Evolutionary conservation across 2,113 vertebrate species (phyloP).

Genomic region (Takifugu flavidus): DNA sequence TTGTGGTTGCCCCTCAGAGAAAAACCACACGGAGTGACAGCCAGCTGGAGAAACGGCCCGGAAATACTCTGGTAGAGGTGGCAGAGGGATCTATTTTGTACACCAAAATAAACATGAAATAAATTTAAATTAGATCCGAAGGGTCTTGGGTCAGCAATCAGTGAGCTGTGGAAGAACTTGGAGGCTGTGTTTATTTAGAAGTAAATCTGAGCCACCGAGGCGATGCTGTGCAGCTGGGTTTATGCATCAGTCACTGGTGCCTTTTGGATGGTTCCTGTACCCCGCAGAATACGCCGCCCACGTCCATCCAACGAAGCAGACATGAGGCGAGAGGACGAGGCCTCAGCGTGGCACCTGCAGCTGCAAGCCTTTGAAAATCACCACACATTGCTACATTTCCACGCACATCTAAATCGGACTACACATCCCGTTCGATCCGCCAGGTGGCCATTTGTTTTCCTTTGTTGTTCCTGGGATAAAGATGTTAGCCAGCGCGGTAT

Average conservation of each 20-base stretch:
- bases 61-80: conserved; percentile 15
- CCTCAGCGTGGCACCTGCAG: conserved; percentile 13
- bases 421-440: no score
- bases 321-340: conserved; percentile 14
- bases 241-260: conserved; percentile 28
- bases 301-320: conserved; percentile 38
- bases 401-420: not conserved
- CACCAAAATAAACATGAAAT: not conserved
- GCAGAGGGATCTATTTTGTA: conserved; percentile 10
- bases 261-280: conserved; percentile 21
- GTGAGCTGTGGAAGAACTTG: no score
- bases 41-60: conserved; percentile 33
- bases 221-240: conserved; percentile 6
- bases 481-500: no score
- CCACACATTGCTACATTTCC: not conserved
- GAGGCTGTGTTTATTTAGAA: not conserved
- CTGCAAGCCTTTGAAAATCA: not conserved
- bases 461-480: no score
- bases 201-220: conserved; percentile 15
- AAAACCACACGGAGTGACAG: conserved; percentile 56
- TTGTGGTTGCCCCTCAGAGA: conserved; percentile 57
- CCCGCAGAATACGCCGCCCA: conserved; percentile 22
- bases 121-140: not conserved
- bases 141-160: no score
- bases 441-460: no score